These are phyloP conservation scores for Monopterus albus DNA, from an alignment of 2,113 vertebrate genomes.

Conservation along the genomic window DNA sequence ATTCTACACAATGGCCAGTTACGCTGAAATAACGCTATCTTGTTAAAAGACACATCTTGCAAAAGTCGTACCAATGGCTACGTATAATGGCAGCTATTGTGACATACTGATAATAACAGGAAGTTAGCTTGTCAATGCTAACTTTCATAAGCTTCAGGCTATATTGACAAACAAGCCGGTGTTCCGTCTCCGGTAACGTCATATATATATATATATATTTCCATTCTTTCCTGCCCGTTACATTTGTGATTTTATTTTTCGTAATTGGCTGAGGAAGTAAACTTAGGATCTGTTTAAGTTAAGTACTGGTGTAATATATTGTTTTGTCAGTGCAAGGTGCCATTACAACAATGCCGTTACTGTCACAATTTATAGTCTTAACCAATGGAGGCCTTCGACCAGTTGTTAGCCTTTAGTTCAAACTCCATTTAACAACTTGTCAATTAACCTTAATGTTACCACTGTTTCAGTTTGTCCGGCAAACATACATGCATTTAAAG, in stretches of 20 bases:
- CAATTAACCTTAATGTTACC: too few species aligned
- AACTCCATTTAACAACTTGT: neutral
- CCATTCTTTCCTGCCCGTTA: too few species aligned
- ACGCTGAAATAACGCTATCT: too few species aligned
- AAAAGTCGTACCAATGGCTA: neutral
- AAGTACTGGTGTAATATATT: neutral
- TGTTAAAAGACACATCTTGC: too few species aligned
- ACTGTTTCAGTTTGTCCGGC: neutral
- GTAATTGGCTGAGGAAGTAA: neutral
- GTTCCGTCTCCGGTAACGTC: too few species aligned
- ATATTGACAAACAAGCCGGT: neutral
- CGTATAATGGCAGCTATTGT: neutral
- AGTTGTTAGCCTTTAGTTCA: neutral
- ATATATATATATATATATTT: too few species aligned
- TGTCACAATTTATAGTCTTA: neutral
- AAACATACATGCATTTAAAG: neutral
- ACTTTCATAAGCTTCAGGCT: slow-evolving; percentile 1
- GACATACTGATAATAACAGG: slow-evolving; percentile 7
- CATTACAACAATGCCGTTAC: neutral
- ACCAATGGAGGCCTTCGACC: slow-evolving; percentile 36
- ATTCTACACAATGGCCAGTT: too few species aligned
- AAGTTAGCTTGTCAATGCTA: slow-evolving; percentile 5
- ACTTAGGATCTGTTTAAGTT: too few species aligned
- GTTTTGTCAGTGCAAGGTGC: neutral
- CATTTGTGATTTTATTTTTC: too few species aligned